Conservation (phyloP, 2,113 vertebrate species). For the Psittacara wagleri region DNA sequence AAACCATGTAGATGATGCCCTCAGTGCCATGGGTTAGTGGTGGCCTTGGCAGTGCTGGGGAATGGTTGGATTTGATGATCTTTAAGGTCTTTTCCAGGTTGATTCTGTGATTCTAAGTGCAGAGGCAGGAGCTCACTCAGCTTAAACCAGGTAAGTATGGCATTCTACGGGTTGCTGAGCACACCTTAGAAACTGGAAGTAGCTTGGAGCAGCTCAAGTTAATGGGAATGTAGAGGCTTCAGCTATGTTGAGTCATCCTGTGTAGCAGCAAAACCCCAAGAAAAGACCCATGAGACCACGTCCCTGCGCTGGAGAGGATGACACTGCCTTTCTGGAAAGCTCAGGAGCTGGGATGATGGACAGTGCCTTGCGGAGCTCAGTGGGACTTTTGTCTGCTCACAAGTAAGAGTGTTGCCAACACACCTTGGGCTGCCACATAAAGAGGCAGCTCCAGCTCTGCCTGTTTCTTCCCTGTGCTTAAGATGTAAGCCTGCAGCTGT, state of each 20-base stretch:
- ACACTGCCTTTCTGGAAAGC: background rate
- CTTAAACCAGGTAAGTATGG: background rate
- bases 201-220: background rate
- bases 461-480: background rate
- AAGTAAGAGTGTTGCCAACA: background rate
- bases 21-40: background rate
- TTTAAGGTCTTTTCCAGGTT: background rate
- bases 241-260: background rate
- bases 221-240: background rate
- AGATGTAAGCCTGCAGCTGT: background rate
- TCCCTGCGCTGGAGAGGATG: background rate
- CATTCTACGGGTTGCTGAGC: background rate
- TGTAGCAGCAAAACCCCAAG: background rate
- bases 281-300: background rate
- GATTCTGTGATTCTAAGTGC: background rate
- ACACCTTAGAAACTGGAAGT: background rate
- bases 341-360: background rate
- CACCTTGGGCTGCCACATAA: background rate
- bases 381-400: background rate
- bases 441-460: background rate
- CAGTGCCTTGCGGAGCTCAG: background rate
- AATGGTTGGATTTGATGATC: background rate
- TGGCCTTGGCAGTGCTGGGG: background rate
- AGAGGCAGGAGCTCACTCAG: background rate
- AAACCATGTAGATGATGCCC: background rate